Conservation (phyloP, 2,888 invertebrate species). For the Drosophila atripex region DNA sequence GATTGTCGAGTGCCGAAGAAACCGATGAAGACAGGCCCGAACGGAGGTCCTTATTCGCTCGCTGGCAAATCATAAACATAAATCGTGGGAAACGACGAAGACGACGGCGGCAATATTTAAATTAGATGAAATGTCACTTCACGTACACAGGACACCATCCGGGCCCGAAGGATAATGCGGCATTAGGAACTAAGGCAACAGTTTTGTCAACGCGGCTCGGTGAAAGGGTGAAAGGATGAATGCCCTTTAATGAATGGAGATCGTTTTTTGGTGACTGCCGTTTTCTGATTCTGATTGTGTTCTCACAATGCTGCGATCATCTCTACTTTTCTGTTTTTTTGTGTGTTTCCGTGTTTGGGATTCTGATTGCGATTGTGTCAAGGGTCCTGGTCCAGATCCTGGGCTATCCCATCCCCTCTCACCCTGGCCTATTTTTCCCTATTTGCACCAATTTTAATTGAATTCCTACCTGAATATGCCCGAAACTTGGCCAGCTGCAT, state of each 20-base stretch:
- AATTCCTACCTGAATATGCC: slow-evolving; percentile 70
- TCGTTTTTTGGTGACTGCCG: slow-evolving; percentile 19
- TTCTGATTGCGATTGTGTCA: slow-evolving; percentile 43
- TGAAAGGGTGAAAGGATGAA: slow-evolving; percentile 42
- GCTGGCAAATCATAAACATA: slow-evolving; percentile 65
- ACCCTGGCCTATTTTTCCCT: slow-evolving; percentile 32
- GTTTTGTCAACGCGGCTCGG: slow-evolving; percentile 66
- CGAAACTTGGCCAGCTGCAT: slow-evolving; percentile 61
- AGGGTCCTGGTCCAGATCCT: slow-evolving; percentile 62
- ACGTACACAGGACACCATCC: slow-evolving; percentile 48
- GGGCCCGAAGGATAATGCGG: slow-evolving; percentile 56
- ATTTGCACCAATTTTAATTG: slow-evolving; percentile 67
- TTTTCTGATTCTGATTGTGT: slow-evolving; percentile 66
- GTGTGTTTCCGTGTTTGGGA: slow-evolving; percentile 18
- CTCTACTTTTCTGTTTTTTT: slow-evolving; percentile 46
- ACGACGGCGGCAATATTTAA: slow-evolving; percentile 58
- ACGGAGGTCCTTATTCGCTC: slow-evolving; percentile 18
- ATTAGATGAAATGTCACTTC: slow-evolving; percentile 73
- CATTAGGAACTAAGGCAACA: slow-evolving; percentile 59
- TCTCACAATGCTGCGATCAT: slow-evolving; percentile 73
- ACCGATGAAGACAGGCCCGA: slow-evolving; percentile 1
- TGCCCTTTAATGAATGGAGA: slow-evolving; percentile 47
- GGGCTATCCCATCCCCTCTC: slow-evolving; percentile 48
- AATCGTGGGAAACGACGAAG: slow-evolving; percentile 66
- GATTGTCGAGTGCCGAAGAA: slow-evolving; percentile 54